These are phyloP conservation scores for Caerostris extrusa DNA, from an alignment of 1,140 invertebrate genomes.

Conservation along the genomic window DNA sequence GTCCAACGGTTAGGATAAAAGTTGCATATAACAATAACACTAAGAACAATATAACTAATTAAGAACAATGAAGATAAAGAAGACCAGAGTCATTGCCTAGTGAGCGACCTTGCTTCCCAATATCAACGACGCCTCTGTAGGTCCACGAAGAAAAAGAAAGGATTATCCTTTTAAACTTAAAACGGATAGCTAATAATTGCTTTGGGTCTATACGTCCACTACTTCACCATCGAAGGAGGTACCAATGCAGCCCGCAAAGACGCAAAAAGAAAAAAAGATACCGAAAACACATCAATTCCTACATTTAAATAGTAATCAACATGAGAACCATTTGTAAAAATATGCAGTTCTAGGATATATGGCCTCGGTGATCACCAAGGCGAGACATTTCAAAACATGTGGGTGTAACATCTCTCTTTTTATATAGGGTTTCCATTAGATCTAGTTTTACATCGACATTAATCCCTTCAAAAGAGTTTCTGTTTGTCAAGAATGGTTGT, in stretches of 20 bases:
- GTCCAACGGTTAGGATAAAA: no score
- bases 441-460: background rate
- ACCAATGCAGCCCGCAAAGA: background rate
- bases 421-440: background rate
- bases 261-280: background rate
- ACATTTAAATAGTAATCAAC: constrained; percentile 10
- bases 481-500: no score
- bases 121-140: no score
- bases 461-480: no score
- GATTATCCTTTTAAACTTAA: no score
- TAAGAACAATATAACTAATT: no score
- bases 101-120: no score
- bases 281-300: background rate
- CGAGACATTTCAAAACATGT: background rate
- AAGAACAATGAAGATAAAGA: no score
- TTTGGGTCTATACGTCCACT: background rate
- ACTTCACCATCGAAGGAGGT: background rate
- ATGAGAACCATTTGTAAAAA: background rate
- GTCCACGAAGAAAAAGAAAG: no score
- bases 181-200: background rate
- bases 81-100: no score
- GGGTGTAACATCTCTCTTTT: background rate
- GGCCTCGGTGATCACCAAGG: background rate
- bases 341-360: no score
- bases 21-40: no score